These are phyloP conservation scores for Gobionotothen gibberifrons DNA, from an alignment of 2,797 vertebrate species.

Conservation along the genomic window DNA sequence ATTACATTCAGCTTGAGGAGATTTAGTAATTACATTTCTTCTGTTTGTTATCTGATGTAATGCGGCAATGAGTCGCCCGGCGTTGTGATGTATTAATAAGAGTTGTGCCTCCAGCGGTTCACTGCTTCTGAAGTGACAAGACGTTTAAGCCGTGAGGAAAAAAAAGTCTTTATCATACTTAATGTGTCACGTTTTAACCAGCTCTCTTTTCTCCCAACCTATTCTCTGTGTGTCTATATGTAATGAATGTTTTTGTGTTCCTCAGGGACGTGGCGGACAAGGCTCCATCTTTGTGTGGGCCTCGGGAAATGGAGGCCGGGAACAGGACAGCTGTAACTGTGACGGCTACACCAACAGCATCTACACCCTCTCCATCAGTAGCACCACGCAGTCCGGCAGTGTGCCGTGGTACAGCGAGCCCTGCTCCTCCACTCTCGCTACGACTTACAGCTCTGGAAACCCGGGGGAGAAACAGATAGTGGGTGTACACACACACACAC, in stretches of 20 bases:
- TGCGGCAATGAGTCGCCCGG: constrained; percentile 46
- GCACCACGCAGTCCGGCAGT: constrained; percentile 93
- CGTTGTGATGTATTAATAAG: constrained; percentile 68
- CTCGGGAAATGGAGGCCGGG: constrained; percentile 94
- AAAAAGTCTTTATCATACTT: constrained; percentile 47
- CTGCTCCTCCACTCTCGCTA: constrained; percentile 96
- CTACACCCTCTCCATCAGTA: constrained; percentile 98
- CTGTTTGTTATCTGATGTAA: constrained; percentile 59
- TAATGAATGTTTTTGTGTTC: constrained; percentile 14
- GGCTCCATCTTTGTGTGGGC: constrained; percentile 99
- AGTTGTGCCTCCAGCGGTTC: constrained; percentile 46
- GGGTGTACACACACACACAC: constrained; percentile 73
- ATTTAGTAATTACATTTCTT: constrained; percentile 67
- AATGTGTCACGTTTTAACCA: constrained; percentile 42
- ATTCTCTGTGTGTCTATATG: not conserved
- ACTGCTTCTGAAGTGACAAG: constrained; percentile 50
- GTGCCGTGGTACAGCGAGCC: constrained; percentile 99
- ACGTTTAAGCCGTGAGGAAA: constrained; percentile 39
- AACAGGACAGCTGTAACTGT: constrained; percentile 98
- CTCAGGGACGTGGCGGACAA: constrained; percentile 90
- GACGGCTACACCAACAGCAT: constrained; percentile 99
- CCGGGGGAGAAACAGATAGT: constrained; percentile 97
- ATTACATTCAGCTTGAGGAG: constrained; percentile 53
- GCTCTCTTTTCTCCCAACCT: constrained; percentile 18
- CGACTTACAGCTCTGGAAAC: constrained; percentile 97